phyloP scores from a whole-genome alignment of 2,888 invertebrate genomes.

The Aphidoletes aphidimyza region DNA sequence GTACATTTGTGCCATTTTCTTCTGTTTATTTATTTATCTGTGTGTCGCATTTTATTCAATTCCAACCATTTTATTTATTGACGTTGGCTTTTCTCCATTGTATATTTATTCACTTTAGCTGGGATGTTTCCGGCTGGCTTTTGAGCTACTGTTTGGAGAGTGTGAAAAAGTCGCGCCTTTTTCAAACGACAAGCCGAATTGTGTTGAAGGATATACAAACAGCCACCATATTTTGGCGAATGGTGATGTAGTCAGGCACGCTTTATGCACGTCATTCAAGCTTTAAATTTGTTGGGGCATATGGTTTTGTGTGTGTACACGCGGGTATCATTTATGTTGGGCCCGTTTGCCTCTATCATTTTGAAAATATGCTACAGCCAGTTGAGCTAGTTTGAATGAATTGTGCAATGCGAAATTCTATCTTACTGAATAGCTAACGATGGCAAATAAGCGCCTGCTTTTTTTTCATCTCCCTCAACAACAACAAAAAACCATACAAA shows the following conservation, averaged over 20 bases:
- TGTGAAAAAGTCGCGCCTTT: too few relatives aligned
- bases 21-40: background rate
- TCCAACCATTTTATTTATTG: slow-evolving; percentile 16
- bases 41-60: background rate
- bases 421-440: background rate
- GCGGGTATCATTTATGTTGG: slow-evolving; percentile 51
- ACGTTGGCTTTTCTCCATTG: background rate
- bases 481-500: too few relatives aligned
- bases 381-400: background rate
- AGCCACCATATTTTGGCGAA: too few relatives aligned
- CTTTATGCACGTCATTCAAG: too few relatives aligned
- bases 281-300: too few relatives aligned
- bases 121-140: too few relatives aligned
- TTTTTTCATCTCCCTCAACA: too few relatives aligned
- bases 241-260: too few relatives aligned
- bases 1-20: background rate
- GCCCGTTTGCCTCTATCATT: background rate
- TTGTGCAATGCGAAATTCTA: slow-evolving; percentile 34
- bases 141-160: background rate
- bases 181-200: background rate
- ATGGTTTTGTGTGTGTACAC: too few relatives aligned
- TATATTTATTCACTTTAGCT: too few relatives aligned
- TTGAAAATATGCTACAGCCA: background rate
- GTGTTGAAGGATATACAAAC: background rate
- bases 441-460: background rate